These are phyloP conservation scores for Siphlonurus alternatus DNA, from an alignment of 2,888 invertebrate genomes.

Conservation along the genomic window DNA sequence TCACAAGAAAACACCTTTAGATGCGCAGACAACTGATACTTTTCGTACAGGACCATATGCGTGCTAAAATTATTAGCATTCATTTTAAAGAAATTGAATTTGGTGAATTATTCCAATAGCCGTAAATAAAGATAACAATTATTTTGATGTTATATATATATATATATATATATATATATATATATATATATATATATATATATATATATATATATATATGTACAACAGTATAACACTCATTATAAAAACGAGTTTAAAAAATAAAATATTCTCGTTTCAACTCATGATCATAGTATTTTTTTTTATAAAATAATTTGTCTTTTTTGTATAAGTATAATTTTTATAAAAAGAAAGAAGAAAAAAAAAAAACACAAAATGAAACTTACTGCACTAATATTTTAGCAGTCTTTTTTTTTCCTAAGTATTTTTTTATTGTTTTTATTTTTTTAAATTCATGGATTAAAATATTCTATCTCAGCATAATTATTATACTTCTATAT, in stretches of 20 bases:
- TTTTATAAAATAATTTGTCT: neutral
- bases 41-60: neutral
- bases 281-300: neutral
- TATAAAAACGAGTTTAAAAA: neutral
- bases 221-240: neutral
- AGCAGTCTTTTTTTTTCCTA: neutral
- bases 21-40: neutral
- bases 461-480: neutral
- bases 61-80: neutral
- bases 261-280: neutral
- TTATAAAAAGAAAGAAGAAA: neutral
- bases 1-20: neutral
- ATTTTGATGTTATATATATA: neutral
- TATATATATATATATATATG: neutral
- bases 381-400: neutral
- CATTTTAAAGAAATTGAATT: too few relatives aligned
- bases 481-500: neutral
- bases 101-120: too few relatives aligned
- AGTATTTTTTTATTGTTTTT: neutral
- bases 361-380: neutral
- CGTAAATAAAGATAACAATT: too few relatives aligned
- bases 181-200: neutral
- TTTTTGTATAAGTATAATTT: neutral
- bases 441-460: neutral
- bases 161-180: neutral